These are phyloP conservation scores for Eristalinus sepulchralis DNA, from an alignment of 2,888 invertebrate species.

Conservation along the genomic window DNA sequence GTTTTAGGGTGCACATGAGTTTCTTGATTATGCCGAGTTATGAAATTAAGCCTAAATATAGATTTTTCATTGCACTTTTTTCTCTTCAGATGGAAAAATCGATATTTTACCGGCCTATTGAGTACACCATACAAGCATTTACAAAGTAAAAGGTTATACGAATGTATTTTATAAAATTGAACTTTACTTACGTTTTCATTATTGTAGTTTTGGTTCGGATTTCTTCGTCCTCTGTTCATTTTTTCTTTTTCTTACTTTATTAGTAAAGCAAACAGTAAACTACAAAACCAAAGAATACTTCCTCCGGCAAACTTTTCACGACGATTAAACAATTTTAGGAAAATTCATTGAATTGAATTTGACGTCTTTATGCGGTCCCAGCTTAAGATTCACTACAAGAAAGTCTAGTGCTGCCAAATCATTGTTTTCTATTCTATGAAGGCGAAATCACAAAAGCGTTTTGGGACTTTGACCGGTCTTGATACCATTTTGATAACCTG, in stretches of 20 bases:
- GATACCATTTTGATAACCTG: no score
- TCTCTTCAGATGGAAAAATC: not conserved
- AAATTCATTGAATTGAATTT: no score
- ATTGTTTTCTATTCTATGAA: no score
- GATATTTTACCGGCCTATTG: constrained; percentile 1
- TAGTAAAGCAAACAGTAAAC: not conserved
- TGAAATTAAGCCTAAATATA: not conserved
- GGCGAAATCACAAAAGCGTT: no score
- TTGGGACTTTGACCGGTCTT: no score
- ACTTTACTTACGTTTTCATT: not conserved
- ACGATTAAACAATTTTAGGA: not conserved
- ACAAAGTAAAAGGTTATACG: not conserved
- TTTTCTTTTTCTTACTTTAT: not conserved
- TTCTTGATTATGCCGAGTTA: not conserved
- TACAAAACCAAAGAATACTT: not conserved
- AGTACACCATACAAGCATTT: not conserved
- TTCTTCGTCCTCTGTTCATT: constrained; percentile 39
- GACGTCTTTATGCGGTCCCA: no score
- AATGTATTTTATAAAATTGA: not conserved
- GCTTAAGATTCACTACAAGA: no score
- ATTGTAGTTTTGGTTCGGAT: not conserved
- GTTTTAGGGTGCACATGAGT: no score
- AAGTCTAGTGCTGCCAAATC: no score
- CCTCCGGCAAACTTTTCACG: not conserved
- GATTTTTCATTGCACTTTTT: not conserved